Conservation (phyloP, 2,797 vertebrate genomes). For the Urophycis tenuis region DNA sequence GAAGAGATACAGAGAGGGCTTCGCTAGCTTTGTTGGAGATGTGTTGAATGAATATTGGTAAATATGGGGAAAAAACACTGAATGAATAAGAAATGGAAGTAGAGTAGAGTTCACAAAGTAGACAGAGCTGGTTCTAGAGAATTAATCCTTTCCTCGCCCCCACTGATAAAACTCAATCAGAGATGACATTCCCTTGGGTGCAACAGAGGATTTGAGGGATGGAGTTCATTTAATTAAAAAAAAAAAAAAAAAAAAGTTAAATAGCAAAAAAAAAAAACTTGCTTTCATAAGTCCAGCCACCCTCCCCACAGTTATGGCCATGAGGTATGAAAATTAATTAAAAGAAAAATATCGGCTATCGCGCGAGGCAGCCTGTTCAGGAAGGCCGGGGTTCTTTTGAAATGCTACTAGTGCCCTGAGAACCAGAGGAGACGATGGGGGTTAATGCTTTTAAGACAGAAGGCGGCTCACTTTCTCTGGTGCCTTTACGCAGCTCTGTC, state of each 20-base stretch:
- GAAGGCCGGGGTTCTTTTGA: slow-evolving; percentile 24
- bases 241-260: background rate
- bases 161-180: background rate
- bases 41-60: background rate
- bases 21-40: background rate
- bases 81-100: background rate
- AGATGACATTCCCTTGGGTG: slow-evolving; percentile 28
- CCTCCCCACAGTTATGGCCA: slow-evolving; percentile 40
- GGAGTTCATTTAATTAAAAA: slow-evolving; percentile 34
- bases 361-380: slow-evolving; percentile 60
- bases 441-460: background rate
- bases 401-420: background rate
- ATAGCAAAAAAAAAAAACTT: too few relatives aligned
- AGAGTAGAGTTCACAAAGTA: background rate
- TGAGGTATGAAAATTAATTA: slow-evolving; percentile 65
- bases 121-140: background rate
- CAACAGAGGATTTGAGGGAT: slow-evolving; percentile 32
- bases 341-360: slow-evolving; percentile 58
- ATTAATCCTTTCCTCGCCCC: background rate
- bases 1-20: background rate
- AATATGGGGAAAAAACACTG: too few relatives aligned
- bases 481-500: background rate
- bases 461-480: background rate
- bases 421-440: background rate
- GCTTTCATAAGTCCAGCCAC: slow-evolving; percentile 6